Base-by-base conservation (phyloP, 2,113 vertebrate genomes). In the Dendrocopos noguchii region DNA sequence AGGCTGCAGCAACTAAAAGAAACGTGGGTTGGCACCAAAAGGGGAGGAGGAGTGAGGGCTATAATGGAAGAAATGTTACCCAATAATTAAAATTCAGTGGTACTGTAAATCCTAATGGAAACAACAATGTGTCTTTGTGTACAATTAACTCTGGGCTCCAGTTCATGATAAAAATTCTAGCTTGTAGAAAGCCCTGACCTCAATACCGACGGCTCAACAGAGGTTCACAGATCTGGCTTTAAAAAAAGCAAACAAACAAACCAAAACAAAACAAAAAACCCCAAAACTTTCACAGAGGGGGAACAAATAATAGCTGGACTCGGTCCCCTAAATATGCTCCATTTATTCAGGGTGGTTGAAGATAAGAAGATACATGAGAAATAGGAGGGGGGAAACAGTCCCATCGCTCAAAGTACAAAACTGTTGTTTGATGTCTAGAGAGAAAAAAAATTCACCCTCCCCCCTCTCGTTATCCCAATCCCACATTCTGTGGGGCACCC, bases 61-160 rank as follows among this genome's bases (percentile, higher is more conserved):
- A 94, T 95, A 97, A 94, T 96, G 90, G 91, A 88, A 93, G 90
- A 97, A 95, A 97, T 95, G 89, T 93, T 95, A 96, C 85, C 92
- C 91, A 97, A 97, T 95, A 95, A 96, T 97, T 97, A 97, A 97
- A 97, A 97, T 97, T 95, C 95, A 96, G 92, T 94, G 91, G 93
- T 93, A 96, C 95, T 97, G 94, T 96, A 97, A 94, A 93, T 95
- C 88, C 86, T 94, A 94, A 95, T 92, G 94, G 95, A 95, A 97
- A 94, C 94, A 96, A 97, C 95, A 97, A 96, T 97, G 96, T 87
- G 92, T 92, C 96, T 97, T 97, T 97, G 97, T 97, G 92, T 91
- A 95, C 93, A 95, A 95, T 97, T 97, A 97, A 97, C 91, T 97
- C 95, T 91, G 94, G 95, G 96, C 95, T 97, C 95, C 90, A 68